A percentile compares a stretch with the other conserved stretches of the same genome.
Conservation (phyloP, 2,113 vertebrate genomes). For the Lycaon pictus region DNA sequence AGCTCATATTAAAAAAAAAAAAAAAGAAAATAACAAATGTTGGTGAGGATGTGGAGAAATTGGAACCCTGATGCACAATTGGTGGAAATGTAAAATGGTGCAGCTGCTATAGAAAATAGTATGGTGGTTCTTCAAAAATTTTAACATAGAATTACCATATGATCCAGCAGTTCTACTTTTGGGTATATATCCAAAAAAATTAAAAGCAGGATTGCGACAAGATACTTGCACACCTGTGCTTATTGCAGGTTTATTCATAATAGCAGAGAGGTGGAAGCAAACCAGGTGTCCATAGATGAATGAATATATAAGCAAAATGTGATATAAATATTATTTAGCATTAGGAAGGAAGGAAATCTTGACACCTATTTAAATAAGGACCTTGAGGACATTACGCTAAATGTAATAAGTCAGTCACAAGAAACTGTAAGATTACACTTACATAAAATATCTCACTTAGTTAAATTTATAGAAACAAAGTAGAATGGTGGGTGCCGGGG, state of each 20-base stretch:
- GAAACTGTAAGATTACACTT: not conserved
- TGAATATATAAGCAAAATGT: not conserved
- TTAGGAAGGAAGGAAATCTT: not conserved
- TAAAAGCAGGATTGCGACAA: not conserved
- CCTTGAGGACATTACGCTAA: not conserved
- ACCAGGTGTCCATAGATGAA: not conserved
- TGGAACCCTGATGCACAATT: not conserved
- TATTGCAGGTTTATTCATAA: not conserved
- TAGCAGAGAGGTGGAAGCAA: not conserved
- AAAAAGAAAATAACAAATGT: not conserved
- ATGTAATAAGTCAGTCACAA: not conserved
- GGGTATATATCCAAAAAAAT: not conserved
- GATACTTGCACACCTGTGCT: not conserved
- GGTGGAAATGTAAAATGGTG: conserved; percentile 1
- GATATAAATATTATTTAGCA: not conserved
- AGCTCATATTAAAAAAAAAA: not conserved
- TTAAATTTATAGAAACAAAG: not conserved
- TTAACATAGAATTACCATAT: conserved; percentile 33
- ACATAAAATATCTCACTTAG: not conserved
- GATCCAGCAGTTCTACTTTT: not conserved
- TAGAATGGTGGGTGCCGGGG: not conserved
- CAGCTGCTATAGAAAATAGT: not conserved
- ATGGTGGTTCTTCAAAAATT: not conserved
- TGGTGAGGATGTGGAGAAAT: not conserved
- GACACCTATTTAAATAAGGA: not conserved